Evolutionary conservation across 2,888 invertebrate genomes (phyloP).

Genomic region (Adelphocoris suturalis): DNA sequence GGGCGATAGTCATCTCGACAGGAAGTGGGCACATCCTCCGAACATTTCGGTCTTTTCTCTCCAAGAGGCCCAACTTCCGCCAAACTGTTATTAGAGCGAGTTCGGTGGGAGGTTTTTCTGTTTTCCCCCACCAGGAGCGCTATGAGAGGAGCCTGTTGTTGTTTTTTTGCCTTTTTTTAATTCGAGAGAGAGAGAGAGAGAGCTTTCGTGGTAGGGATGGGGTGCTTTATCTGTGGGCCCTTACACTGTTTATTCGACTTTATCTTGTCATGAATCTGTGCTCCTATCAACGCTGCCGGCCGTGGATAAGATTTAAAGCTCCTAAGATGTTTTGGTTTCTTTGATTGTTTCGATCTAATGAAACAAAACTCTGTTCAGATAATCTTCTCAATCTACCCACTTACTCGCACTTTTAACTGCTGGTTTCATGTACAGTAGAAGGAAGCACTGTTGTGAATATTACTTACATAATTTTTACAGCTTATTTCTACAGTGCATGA

Average conservation of each 20-base stretch:
- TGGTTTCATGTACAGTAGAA: too few relatives aligned
- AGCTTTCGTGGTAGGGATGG: not conserved
- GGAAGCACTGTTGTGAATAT: too few relatives aligned
- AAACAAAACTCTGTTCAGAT: too few relatives aligned
- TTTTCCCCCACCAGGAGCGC: conserved; percentile 13
- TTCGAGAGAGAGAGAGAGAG: not conserved
- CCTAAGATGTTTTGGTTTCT: too few relatives aligned
- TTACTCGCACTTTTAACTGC: too few relatives aligned
- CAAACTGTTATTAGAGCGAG: conserved; percentile 65
- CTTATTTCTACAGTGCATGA: too few relatives aligned
- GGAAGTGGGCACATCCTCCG: conserved; percentile 69
- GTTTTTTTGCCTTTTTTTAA: not conserved
- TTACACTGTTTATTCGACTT: not conserved
- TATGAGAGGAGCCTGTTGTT: not conserved
- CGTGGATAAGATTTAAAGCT: too few relatives aligned
- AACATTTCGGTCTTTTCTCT: conserved; percentile 63
- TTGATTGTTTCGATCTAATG: too few relatives aligned
- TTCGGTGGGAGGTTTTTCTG: not conserved
- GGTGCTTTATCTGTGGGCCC: not conserved
- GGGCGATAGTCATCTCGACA: conserved; percentile 55
- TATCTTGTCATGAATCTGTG: not conserved
- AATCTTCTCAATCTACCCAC: too few relatives aligned
- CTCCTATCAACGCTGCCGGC: too few relatives aligned
- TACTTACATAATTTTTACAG: too few relatives aligned
- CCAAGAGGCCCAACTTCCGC: conserved; percentile 55